Evolutionary conservation across 2,113 vertebrate species (phyloP).

Genomic region (Syngnathus scovelli): DNA sequence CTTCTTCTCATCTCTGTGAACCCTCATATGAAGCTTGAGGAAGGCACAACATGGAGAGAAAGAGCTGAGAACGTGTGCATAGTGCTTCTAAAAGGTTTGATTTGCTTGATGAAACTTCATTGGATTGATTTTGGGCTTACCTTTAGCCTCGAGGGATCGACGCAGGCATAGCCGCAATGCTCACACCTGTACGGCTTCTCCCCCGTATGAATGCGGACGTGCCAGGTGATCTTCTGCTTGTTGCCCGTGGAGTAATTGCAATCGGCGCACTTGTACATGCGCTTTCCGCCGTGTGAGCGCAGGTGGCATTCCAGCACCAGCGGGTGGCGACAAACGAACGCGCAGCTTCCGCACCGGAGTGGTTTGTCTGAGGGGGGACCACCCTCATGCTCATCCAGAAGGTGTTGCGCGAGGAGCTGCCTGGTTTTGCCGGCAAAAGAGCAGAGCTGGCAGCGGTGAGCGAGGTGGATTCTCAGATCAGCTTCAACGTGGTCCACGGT

Average conservation of each 20-base stretch:
- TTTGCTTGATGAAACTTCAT: not conserved
- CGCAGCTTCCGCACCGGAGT: constrained; percentile 79
- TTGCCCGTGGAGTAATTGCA: constrained; percentile 88
- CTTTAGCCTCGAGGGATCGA: constrained; percentile 90
- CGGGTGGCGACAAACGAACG: constrained; percentile 81
- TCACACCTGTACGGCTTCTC: constrained; percentile 95
- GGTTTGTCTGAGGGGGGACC: constrained; percentile 59
- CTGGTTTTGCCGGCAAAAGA: constrained; percentile 79
- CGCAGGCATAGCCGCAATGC: constrained; percentile 84
- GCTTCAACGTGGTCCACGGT: constrained; percentile 71
- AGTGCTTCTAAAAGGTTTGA: not conserved
- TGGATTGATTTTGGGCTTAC: constrained; percentile 50
- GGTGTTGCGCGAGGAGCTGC: constrained; percentile 80
- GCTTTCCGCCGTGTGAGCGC: constrained; percentile 85
- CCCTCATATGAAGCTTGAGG: constrained; percentile 90
- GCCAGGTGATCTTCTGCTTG: constrained; percentile 97
- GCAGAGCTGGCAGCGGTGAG: constrained; percentile 81
- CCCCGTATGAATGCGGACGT: constrained; percentile 90
- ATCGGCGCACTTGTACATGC: constrained; percentile 87
- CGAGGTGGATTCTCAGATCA: constrained; percentile 74
- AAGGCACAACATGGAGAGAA: not conserved
- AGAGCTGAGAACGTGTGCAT: not conserved
- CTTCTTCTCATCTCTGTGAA: constrained; percentile 91
- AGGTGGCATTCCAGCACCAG: constrained; percentile 89
- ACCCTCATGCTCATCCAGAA: constrained; percentile 78